Base-by-base conservation (phyloP, 2,797 vertebrate genomes). In the Poliocrania exsul region DNA sequence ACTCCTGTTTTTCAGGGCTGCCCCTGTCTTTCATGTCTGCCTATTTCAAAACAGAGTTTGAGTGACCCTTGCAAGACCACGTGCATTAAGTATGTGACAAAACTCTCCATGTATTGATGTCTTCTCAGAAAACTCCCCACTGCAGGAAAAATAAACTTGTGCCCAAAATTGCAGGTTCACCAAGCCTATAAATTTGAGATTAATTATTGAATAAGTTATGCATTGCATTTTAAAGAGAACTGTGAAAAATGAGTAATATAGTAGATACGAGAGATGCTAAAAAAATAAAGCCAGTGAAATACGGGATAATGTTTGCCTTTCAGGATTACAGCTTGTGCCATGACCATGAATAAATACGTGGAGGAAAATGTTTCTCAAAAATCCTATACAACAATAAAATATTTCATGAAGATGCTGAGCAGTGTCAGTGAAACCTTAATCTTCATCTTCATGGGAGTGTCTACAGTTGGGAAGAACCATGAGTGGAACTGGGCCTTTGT, bases 401-500 rank as follows among this genome's bases (percentile, higher is more conserved):
- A 99, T 28, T 98, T 99, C 94, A 98, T 99, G 97, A 99, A 99
- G 98, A 99, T 99, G 99, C 95, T 99, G 11, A 99, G 99, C 97
- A 99, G 99, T 70, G 98, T 99, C 95, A 99, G 99, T 0, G 99
- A 99, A 97, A 99, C 99, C 11, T 98, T 99, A 86, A 99, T 99
- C 97, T 99, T 99, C 98, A 99, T 99, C 96, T 99, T 99, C 97
- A 98, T 99, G 97, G 99, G 99, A 3, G 99, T 99, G 75, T 99
- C 99, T 91, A 99, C 99, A 7, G 97, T 99, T 57, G 99, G 99
- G 23, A 99, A 98, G 35, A 98, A 99, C 14, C 99, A 99, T 1
- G 99, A 99, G 94, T 99, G 99, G 99, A 99, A 99, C 98, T 99
- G 99, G 99, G 99, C 98, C 77, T 99, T 99, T 15, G 98, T 99